Evolutionary conservation across 2,888 invertebrate species (phyloP).

Genomic region (Cataglyphis altisquamis): DNA sequence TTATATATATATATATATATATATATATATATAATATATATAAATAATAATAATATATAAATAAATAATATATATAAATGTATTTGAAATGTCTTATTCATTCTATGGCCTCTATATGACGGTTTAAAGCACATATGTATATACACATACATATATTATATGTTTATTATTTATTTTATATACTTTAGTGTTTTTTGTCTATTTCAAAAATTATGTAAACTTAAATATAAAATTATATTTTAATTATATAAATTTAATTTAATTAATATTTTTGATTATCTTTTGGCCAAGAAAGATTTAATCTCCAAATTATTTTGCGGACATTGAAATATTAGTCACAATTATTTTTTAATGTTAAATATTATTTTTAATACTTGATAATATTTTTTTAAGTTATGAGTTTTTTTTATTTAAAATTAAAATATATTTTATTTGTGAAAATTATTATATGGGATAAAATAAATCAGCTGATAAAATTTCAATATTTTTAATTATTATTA

Average conservation of each 20-base stretch:
- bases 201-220: background rate
- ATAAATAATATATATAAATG: slow-evolving; percentile 15
- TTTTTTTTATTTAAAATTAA: background rate
- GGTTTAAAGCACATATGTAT: background rate
- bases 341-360: background rate
- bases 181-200: background rate
- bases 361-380: slow-evolving; percentile 19
- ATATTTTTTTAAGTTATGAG: background rate
- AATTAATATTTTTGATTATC: slow-evolving; percentile 7
- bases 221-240: background rate
- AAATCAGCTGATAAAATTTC: background rate
- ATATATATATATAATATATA: too few relatives aligned
- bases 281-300: background rate
- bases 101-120: background rate
- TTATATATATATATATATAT: too few relatives aligned
- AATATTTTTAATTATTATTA: background rate
- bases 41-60: background rate
- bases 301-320: background rate
- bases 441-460: background rate
- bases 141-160: background rate
- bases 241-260: background rate
- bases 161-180: background rate
- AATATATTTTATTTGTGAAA: background rate
- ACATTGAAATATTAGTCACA: background rate
- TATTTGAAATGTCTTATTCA: background rate